These are phyloP conservation scores for Anoplius nigerrimus DNA, from an alignment of 2,888 invertebrate genomes.

Conservation along the genomic window DNA sequence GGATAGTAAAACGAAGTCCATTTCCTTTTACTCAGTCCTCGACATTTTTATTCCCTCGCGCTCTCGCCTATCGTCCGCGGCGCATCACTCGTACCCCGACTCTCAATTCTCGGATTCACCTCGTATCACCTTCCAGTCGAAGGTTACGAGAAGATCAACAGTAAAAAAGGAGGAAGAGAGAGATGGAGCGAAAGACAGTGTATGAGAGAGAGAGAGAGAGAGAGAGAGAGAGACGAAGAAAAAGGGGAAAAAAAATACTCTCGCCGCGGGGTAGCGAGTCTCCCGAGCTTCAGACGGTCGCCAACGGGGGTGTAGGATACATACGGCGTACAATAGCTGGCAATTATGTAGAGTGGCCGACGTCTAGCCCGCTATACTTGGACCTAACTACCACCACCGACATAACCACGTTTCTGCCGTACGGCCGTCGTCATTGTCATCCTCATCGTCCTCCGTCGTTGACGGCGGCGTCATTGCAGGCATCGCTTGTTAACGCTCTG, in stretches of 20 bases:
- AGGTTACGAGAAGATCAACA: conserved; percentile 23
- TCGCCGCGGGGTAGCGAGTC: conserved; percentile 16
- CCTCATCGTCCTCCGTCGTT: conserved; percentile 17
- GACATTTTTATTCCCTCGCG: not conserved
- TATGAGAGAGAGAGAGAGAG: too few relatives aligned
- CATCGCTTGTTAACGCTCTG: conserved; percentile 59
- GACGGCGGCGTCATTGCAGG: conserved; percentile 45
- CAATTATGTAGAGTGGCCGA: conserved; percentile 66
- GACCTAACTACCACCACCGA: conserved; percentile 18
- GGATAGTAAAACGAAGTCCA: too few relatives aligned
- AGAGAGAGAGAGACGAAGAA: too few relatives aligned
- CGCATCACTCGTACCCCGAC: conserved; percentile 13
- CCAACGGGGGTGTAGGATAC: conserved; percentile 20
- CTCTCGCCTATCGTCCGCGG: not conserved
- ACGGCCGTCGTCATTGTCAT: conserved; percentile 25
- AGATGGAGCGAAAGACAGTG: too few relatives aligned
- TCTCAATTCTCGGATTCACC: not conserved
- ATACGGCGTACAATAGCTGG: conserved; percentile 51
- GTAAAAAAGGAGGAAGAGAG: too few relatives aligned
- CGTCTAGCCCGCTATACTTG: conserved; percentile 50
- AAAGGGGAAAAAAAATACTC: conserved; percentile 32
- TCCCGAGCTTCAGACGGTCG: conserved; percentile 14
- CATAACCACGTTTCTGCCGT: conserved; percentile 18
- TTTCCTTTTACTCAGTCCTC: too few relatives aligned
- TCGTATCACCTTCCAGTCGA: conserved; percentile 6